Evolutionary conservation across 1,140 invertebrate genomes (phyloP), one percentile per base, ranked within the genome.

Genomic region (Polyergus mexicanus): DNA sequence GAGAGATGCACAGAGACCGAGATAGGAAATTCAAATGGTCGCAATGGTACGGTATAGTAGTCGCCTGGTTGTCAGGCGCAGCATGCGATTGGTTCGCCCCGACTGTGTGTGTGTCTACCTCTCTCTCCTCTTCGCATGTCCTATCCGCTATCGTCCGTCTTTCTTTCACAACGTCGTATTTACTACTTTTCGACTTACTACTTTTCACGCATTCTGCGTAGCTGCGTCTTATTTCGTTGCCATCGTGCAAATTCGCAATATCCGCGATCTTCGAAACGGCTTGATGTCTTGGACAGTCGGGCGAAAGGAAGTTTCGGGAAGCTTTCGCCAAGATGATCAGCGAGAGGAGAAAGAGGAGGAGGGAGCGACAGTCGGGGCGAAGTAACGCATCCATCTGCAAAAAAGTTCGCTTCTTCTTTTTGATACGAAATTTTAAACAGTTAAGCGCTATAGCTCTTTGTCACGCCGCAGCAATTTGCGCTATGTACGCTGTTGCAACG

Each of bases 1-100:
- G 54, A 63, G 28, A 84, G 58, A 32, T 22, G 58, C 63, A 78
- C 41, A 76, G 88, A 88, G 76, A 87, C 81, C 85, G 90, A 76
- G 86, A 88, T 92, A 93, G 92, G 92, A 93, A 93, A 93, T 92
- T 93, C 89, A 92, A 94, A 94, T 93, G 92, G 91, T 93, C 92
- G 92, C 91, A 91, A 91, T 90, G 90, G 92, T 93, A 90, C 88
- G 91, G 93, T 91, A 92, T 93, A 92, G 92, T 94, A 92, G 92
- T 93, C 92, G 92, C 85, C 86, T 89, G 91, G 90, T 92, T 93
- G 92, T 92, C 91, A 93, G 92, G 88, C 92, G 85, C 92, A 92
- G 92, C 91, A 83, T 92, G 90, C 93, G 92, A 93, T 94, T 94
- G 93, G 93, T 93, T 93, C 91, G 85, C 88, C 16, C 4, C 80